These are phyloP conservation scores for Myioborus miniatus DNA, from an alignment of 2,797 vertebrate genomes.

Conservation along the genomic window DNA sequence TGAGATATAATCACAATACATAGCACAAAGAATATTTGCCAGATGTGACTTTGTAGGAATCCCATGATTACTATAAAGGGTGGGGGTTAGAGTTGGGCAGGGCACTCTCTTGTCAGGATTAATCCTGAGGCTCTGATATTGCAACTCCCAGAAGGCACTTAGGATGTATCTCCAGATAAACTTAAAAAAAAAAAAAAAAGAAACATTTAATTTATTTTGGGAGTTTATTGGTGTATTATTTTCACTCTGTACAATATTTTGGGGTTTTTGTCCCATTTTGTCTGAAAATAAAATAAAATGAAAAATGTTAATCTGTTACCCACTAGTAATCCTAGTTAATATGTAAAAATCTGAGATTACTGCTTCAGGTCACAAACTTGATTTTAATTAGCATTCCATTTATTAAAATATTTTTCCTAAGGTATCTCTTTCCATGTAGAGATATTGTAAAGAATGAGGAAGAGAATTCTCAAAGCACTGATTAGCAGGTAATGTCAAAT, in stretches of 20 bases:
- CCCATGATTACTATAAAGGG: background rate
- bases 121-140: background rate
- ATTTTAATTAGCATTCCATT: background rate
- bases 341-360: background rate
- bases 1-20: background rate
- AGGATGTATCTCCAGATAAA: background rate
- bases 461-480: slow-evolving; percentile 10
- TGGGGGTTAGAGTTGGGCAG: background rate
- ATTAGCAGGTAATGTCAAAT: slow-evolving; percentile 7
- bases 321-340: background rate
- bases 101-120: background rate
- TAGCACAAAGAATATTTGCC: background rate
- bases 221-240: background rate
- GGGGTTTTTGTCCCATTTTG: background rate
- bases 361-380: background rate
- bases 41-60: background rate
- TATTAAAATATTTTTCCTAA: background rate
- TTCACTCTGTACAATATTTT: background rate
- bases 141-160: background rate
- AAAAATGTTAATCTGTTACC: background rate
- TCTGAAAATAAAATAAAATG: background rate
- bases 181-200: background rate
- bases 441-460: background rate
- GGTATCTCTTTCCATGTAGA: background rate
- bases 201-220: background rate